Evolutionary conservation across 1,140 invertebrate species (phyloP).

Genomic region (Diachasmimorpha longicaudata): DNA sequence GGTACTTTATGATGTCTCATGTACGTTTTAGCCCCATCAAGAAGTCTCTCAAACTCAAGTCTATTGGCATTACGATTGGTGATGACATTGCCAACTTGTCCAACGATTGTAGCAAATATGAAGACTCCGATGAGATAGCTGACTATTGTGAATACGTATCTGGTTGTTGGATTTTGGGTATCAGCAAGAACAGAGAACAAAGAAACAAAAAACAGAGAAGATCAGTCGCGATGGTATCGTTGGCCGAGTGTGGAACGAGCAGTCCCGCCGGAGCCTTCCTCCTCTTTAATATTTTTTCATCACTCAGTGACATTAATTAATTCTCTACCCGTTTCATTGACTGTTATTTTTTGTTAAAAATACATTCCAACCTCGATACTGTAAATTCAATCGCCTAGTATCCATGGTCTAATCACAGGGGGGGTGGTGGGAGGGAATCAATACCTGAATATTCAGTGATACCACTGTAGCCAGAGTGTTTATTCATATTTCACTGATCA

Average conservation of each 20-base stretch:
- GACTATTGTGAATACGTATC: constrained; percentile 95
- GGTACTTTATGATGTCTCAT: constrained; percentile 98
- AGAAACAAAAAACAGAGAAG: constrained; percentile 44
- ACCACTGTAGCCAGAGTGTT: not conserved
- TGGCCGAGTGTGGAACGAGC: constrained; percentile 49
- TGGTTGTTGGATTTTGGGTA: constrained; percentile 62
- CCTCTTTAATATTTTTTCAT: constrained; percentile 39
- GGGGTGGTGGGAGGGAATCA: no score
- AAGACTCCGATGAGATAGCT: constrained; percentile 97
- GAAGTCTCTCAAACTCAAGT: constrained; percentile 90
- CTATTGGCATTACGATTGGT: constrained; percentile 97
- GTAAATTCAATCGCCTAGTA: constrained; percentile 26
- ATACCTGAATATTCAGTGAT: not conserved
- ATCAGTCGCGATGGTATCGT: constrained; percentile 48
- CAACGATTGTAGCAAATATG: constrained; percentile 97
- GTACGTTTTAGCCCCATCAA: constrained; percentile 95
- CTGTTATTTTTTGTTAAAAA: not conserved
- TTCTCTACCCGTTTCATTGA: constrained; percentile 11
- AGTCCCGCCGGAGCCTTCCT: constrained; percentile 59
- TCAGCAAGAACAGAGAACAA: constrained; percentile 40
- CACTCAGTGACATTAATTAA: constrained; percentile 22
- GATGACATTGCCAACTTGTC: constrained; percentile 97
- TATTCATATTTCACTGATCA: not conserved
- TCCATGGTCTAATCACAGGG: constrained; percentile 31
- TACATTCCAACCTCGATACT: constrained; percentile 26